These are phyloP conservation scores for Melanerpes formicivorus DNA, from an alignment of 2,113 vertebrate genomes.

Conservation along the genomic window DNA sequence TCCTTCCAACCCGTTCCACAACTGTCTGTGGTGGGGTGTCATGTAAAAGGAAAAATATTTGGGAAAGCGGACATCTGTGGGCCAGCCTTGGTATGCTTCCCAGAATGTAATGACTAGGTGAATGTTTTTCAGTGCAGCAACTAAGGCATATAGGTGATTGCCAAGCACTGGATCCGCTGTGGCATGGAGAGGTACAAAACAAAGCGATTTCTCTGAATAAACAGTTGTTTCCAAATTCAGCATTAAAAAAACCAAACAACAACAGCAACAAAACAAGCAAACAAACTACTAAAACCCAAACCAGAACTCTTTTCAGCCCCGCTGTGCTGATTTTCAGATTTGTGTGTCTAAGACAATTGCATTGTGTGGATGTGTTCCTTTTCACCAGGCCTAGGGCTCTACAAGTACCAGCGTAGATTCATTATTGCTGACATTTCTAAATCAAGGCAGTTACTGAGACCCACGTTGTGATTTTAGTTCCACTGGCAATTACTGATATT, in stretches of 20 bases:
- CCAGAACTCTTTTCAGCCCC: background rate
- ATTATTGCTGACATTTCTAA: background rate
- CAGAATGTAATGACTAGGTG: slow-evolving; percentile 70
- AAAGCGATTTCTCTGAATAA: slow-evolving; percentile 40
- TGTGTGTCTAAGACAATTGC: background rate
- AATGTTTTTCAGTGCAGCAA: slow-evolving; percentile 53
- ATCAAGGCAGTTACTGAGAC: background rate
- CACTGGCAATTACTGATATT: slow-evolving; percentile 23
- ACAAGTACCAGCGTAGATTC: background rate
- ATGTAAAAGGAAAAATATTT: slow-evolving; percentile 67
- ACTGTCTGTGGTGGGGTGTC: slow-evolving; percentile 65
- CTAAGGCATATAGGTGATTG: slow-evolving; percentile 50
- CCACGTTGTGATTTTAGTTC: background rate
- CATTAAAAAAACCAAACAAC: background rate
- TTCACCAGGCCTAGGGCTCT: background rate
- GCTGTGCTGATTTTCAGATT: background rate
- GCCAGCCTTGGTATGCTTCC: slow-evolving; percentile 61
- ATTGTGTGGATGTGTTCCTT: background rate
- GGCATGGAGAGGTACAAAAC: slow-evolving; percentile 36
- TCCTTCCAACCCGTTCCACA: slow-evolving; percentile 18
- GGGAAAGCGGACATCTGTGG: slow-evolving; percentile 56
- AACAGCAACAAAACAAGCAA: background rate
- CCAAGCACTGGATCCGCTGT: slow-evolving; percentile 44
- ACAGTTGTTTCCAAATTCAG: slow-evolving; percentile 11
- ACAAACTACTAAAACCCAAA: background rate